Evolutionary conservation across 2,888 invertebrate genomes (phyloP).

Genomic region (Asteroscopus sphinx): DNA sequence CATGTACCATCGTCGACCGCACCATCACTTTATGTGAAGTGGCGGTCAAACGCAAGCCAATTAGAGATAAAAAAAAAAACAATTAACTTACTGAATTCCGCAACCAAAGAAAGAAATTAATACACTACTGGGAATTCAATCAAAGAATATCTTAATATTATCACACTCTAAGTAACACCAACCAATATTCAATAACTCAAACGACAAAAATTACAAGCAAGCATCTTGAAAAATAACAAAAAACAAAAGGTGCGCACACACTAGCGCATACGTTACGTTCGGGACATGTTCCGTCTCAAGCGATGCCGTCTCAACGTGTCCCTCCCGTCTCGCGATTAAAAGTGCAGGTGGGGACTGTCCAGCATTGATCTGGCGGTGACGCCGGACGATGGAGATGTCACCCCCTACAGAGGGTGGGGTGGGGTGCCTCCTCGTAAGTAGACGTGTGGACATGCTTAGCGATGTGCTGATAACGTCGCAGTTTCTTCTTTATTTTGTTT

Average conservation of each 20-base stretch:
- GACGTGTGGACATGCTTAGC: constrained; percentile 84
- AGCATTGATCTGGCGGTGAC: constrained; percentile 87
- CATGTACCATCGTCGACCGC: too few species aligned
- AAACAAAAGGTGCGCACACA: constrained; percentile 63
- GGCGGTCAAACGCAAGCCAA: too few species aligned
- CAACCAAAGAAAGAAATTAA: too few species aligned
- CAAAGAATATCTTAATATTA: too few species aligned
- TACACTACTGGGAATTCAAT: too few species aligned
- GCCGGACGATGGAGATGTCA: constrained; percentile 81
- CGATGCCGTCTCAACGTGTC: constrained; percentile 50
- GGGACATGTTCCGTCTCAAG: constrained; percentile 50
- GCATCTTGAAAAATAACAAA: constrained; percentile 35
- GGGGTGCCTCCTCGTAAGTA: constrained; percentile 64
- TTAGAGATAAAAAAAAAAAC: too few species aligned
- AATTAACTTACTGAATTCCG: too few species aligned
- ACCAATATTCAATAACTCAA: constrained; percentile 37
- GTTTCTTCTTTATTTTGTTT: constrained; percentile 67
- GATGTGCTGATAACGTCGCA: constrained; percentile 82
- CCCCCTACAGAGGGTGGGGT: constrained; percentile 29
- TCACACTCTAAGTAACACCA: neutral
- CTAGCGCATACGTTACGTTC: constrained; percentile 45
- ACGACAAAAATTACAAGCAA: constrained; percentile 37
- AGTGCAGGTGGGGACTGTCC: constrained; percentile 88
- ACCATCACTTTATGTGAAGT: too few species aligned
- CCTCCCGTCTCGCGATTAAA: constrained; percentile 78